Evolutionary conservation across 2,888 invertebrate genomes (phyloP).

Genomic region (Hypselothyrea guttata): DNA sequence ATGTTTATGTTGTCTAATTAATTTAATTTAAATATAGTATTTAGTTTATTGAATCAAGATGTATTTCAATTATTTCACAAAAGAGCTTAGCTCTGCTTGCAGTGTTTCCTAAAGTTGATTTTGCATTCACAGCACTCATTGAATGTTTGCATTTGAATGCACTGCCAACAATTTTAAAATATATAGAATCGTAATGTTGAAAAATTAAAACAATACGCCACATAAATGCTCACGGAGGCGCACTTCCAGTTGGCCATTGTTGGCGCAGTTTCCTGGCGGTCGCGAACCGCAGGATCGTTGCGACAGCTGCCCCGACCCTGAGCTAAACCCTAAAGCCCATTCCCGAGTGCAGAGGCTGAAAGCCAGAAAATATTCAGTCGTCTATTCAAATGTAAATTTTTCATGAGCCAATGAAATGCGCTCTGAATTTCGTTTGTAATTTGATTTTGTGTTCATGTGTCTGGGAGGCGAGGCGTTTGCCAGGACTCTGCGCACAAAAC

Average conservation of each 20-base stretch:
- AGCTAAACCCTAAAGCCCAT: neutral
- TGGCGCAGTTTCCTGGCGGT: slow-evolving; percentile 58
- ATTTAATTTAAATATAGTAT: no score
- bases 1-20: no score
- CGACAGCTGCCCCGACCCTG: slow-evolving; percentile 32
- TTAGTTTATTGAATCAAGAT: no score
- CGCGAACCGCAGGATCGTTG: slow-evolving; percentile 47
- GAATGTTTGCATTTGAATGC: slow-evolving; percentile 12
- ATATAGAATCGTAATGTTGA: slow-evolving; percentile 44
- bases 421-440: slow-evolving; percentile 41
- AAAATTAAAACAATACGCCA: slow-evolving; percentile 76
- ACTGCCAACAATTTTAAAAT: slow-evolving; percentile 14
- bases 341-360: neutral
- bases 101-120: no score
- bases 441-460: slow-evolving; percentile 42
- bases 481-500: slow-evolving; percentile 53
- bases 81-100: no score
- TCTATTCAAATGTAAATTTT: slow-evolving; percentile 78
- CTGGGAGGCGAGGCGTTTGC: slow-evolving; percentile 25
- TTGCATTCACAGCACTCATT: no score
- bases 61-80: no score
- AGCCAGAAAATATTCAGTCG: slow-evolving; percentile 14
- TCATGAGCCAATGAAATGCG: slow-evolving; percentile 60
- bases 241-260: slow-evolving; percentile 69
- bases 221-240: slow-evolving; percentile 71